phyloP scores from a whole-genome alignment of 2,888 invertebrate species.

The Exephanes ischioxanthus region DNA sequence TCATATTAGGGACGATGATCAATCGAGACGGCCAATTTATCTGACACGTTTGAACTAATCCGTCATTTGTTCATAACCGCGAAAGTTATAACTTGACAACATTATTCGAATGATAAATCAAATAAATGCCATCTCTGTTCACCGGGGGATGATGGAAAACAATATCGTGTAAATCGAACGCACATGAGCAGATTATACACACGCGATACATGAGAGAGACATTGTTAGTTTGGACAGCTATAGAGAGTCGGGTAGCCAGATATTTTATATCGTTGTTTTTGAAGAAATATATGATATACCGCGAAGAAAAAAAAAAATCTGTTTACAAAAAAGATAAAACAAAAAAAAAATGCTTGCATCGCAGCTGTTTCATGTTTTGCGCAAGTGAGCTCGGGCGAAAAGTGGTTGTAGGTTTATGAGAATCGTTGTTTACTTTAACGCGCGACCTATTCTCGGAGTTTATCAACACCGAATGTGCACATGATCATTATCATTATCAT shows the following conservation, averaged over 20 bases:
- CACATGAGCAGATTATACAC: conserved; percentile 25
- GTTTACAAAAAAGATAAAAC: conserved; percentile 28
- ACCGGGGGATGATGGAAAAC: background rate
- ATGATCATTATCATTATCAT: conserved; percentile 1
- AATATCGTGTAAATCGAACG: conserved; percentile 18
- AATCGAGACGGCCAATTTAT: background rate
- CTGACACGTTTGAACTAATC: background rate
- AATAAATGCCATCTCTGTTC: background rate
- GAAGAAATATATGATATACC: conserved; percentile 62
- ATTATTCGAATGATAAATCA: conserved; percentile 11
- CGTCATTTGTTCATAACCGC: background rate
- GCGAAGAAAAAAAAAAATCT: conserved; percentile 36
- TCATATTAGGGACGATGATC: background rate
- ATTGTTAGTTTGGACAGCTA: conserved; percentile 61
- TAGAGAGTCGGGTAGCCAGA: conserved; percentile 59
- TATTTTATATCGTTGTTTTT: conserved; percentile 68
- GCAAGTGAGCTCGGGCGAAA: conserved; percentile 7
- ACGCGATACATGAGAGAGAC: conserved; percentile 18
- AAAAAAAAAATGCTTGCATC: conserved; percentile 48
- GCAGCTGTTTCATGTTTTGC: conserved; percentile 50
- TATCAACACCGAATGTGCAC: conserved; percentile 24
- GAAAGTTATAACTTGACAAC: background rate
- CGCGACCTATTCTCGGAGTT: conserved; percentile 9
- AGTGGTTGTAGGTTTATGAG: conserved; percentile 37
- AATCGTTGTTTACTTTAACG: conserved; percentile 44